A percentile compares a stretch with the other conserved stretches of the same genome.
These are phyloP conservation scores for Limnothrissa miodon DNA, from an alignment of 2,113 vertebrate species.

Conservation along the genomic window DNA sequence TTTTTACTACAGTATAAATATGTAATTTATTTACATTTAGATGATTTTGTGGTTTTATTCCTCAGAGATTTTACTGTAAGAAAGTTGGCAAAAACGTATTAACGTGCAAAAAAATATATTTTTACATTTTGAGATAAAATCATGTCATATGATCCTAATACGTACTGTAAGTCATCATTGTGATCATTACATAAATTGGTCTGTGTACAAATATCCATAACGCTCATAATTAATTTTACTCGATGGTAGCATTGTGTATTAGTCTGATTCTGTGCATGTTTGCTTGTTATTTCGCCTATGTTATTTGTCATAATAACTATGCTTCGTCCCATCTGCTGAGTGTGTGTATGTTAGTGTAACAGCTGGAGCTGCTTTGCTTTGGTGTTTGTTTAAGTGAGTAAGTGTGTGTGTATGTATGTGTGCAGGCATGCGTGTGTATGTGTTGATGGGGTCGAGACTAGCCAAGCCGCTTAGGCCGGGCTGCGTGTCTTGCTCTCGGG, in stretches of 20 bases:
- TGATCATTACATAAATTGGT: background rate
- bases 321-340: background rate
- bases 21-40: background rate
- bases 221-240: background rate
- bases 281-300: background rate
- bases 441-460: conserved; percentile 32
- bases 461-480: background rate
- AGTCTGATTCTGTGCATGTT: conserved; percentile 29
- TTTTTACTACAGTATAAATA: background rate
- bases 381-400: conserved; percentile 4
- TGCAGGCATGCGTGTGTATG: conserved; percentile 2
- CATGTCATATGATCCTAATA: background rate
- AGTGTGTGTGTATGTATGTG: conserved; percentile 6
- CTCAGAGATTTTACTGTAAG: background rate
- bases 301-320: conserved; percentile 11
- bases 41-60: background rate
- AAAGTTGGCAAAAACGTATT: background rate
- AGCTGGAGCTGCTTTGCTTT: background rate
- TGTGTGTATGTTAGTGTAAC: background rate
- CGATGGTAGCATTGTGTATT: conserved; percentile 34
- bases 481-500: conserved; percentile 15
- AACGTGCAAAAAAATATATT: background rate
- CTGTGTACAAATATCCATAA: background rate
- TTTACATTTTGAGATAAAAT: background rate
- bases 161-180: background rate